A percentile compares a stretch with the other conserved stretches of the same genome.
phyloP scores from a whole-genome alignment of 2,888 invertebrate species.

The Resseliella maxima region DNA sequence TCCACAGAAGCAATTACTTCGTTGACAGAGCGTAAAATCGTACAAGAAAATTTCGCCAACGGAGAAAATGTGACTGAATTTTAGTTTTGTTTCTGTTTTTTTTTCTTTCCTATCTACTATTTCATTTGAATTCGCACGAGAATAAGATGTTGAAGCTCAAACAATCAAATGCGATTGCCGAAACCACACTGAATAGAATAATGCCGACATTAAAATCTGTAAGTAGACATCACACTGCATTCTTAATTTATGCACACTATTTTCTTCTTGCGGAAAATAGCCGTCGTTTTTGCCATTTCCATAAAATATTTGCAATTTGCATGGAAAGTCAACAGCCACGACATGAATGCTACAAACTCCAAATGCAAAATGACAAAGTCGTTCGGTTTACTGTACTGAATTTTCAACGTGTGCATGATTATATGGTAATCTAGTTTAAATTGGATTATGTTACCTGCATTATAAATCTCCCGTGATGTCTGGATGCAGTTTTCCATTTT shows the following conservation, averaged over 20 bases:
- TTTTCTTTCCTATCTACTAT: neutral
- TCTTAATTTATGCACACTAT: constrained; percentile 49
- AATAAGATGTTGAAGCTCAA: constrained; percentile 15
- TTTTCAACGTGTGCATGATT: constrained; percentile 48
- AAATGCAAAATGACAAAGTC: neutral
- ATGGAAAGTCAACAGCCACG: constrained; percentile 26
- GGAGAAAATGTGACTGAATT: neutral
- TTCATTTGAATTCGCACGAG: neutral
- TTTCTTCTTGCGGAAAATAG: constrained; percentile 17
- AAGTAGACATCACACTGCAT: neutral
- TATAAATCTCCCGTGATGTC: constrained; percentile 43
- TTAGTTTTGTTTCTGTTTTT: neutral
- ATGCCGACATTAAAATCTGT: constrained; percentile 44
- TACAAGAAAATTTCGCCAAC: neutral
- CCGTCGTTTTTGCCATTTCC: constrained; percentile 41
- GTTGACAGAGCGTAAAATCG: constrained; percentile 19
- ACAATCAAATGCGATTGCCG: neutral
- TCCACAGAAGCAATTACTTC: constrained; percentile 53
- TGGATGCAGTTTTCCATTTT: constrained; percentile 42
- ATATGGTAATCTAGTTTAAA: constrained; percentile 54
- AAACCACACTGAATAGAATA: neutral
- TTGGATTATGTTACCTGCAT: constrained; percentile 55
- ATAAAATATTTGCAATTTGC: neutral
- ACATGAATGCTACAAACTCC: neutral
- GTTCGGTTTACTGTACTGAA: neutral